Conservation (phyloP, 2,113 vertebrate species). For the Perca flavescens region DNA sequence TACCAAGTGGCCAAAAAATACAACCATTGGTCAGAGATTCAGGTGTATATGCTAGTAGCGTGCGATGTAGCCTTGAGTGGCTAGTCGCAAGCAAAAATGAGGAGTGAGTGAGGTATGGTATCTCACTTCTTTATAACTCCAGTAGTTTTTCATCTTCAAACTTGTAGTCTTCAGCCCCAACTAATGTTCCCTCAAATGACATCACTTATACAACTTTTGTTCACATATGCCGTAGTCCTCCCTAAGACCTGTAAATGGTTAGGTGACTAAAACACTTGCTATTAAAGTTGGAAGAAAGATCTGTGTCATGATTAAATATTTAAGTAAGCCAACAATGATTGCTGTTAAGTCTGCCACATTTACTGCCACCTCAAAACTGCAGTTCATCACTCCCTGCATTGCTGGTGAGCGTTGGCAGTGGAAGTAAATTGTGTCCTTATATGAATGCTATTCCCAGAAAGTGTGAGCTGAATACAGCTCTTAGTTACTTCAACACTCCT, state of each 20-base stretch:
- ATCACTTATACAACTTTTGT: background rate
- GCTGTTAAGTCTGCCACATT: background rate
- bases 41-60: no score
- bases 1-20: no score
- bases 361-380: background rate
- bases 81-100: background rate
- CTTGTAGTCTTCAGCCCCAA: background rate
- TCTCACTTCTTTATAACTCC: background rate
- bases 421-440: background rate
- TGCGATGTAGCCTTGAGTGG: no score
- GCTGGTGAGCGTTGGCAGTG: background rate
- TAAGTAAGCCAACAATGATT: background rate
- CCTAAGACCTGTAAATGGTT: background rate
- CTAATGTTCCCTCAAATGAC: background rate
- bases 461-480: background rate
- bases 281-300: background rate
- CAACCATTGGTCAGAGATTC: no score
- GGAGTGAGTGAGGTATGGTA: background rate
- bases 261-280: background rate
- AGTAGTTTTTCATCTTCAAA: background rate
- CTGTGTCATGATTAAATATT: constrained; percentile 3
- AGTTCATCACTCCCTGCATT: background rate
- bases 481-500: constrained; percentile 21
- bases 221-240: background rate
- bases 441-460: background rate